Conservation (phyloP, 2,113 vertebrate species). For the Cottus gobio region DNA sequence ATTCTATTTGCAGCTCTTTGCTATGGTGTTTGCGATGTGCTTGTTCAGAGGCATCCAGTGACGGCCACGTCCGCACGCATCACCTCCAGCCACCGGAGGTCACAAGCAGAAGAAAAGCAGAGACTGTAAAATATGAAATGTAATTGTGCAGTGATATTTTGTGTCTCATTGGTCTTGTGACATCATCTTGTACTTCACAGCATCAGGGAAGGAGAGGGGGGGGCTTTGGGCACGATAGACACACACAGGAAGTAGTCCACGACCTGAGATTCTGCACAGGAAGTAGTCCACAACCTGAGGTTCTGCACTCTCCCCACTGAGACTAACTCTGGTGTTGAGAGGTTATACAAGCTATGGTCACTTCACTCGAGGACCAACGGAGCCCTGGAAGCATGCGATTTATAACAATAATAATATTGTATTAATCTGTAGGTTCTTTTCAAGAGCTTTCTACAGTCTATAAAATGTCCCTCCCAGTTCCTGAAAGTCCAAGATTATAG, state of each 20-base stretch:
- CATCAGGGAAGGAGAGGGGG: background rate
- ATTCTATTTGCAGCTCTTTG: slow-evolving; percentile 86
- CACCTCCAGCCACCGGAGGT: background rate
- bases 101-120: slow-evolving; percentile 45
- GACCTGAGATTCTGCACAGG: background rate
- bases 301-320: no score
- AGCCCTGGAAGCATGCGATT: background rate
- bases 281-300: no score
- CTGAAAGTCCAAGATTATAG: no score
- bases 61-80: background rate
- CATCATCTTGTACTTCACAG: slow-evolving; percentile 80
- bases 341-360: no score
- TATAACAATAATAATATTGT: no score
- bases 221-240: slow-evolving; percentile 28
- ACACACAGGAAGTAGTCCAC: slow-evolving; percentile 6
- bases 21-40: slow-evolving; percentile 97
- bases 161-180: slow-evolving; percentile 66
- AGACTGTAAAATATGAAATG: slow-evolving; percentile 77
- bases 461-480: no score
- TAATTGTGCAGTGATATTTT: slow-evolving; percentile 56
- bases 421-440: no score
- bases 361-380: background rate
- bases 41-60: slow-evolving; percentile 94
- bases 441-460: no score
- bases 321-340: background rate